Evolutionary conservation across 2,113 vertebrate species (phyloP).

Genomic region (Phainopepla nitens): DNA sequence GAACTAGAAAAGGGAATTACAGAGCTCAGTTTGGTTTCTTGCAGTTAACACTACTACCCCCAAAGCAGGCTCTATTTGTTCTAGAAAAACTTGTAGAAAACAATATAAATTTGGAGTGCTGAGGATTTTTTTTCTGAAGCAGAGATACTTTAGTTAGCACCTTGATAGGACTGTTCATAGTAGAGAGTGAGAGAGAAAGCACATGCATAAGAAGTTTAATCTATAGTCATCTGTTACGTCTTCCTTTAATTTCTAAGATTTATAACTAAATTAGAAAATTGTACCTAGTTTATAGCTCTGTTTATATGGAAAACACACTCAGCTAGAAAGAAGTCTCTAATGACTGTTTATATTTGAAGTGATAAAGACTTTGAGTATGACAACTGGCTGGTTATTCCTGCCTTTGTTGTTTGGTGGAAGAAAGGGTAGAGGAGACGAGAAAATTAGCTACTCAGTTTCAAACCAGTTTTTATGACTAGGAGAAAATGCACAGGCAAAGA

Average conservation of each 20-base stretch:
- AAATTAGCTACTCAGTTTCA: background rate
- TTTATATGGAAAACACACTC: background rate
- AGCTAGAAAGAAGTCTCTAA: background rate
- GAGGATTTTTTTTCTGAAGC: background rate
- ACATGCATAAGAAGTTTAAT: background rate
- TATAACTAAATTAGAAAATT: background rate
- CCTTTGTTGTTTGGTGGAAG: background rate
- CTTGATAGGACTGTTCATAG: background rate
- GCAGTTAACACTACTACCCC: background rate
- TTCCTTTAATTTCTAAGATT: background rate
- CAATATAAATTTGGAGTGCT: background rate
- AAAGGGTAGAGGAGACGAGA: background rate
- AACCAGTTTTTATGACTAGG: background rate
- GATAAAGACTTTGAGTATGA: background rate
- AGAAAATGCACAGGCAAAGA: background rate
- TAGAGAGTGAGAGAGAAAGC: background rate
- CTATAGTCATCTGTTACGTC: background rate
- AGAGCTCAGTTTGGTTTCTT: background rate
- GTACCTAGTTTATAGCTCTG: background rate
- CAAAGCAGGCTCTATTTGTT: background rate
- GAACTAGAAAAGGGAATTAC: background rate
- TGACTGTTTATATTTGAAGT: background rate
- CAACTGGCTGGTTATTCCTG: background rate
- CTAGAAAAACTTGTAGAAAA: background rate
- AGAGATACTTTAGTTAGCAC: background rate